Evolutionary conservation across 2,888 invertebrate species (phyloP), one percentile per base, ranked within the genome.

Genomic region (Coecobrya sp.): DNA sequence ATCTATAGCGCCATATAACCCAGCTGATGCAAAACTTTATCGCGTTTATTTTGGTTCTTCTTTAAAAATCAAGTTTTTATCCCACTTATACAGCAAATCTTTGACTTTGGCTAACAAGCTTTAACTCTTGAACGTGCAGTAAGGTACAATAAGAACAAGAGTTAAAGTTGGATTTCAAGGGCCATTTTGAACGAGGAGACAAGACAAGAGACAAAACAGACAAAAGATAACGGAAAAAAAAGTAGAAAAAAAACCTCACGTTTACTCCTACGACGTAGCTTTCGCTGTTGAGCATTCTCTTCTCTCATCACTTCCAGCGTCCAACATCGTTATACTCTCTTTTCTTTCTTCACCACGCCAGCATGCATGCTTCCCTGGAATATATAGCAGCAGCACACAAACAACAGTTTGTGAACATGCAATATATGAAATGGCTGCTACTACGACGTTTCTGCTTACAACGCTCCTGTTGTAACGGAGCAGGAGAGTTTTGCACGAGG

Each of bases 241-340:
- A n/a, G 0, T n/a, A n/a, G 0, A 73, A 10, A 27, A 73, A 19
- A 73, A 36, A 73, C 10, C 73, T 42, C 73, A 8, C 36, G 49
- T n/a, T 82, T 59, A 1, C 22, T 76, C 4, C 62, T 76, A 45
- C 42, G 27, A 13, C 30, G 68, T 68, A 30, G 25, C n/a, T 68
- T 27, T 25, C 36, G 73, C 25, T 42, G 73, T 19, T 42, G 19
- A 19, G 42, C 42, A 4, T 36, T 36, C 19, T 19, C 36, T 73
- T 42, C 19, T 36, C 73, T 19, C 36, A 73, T 73, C 73, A 73
- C 42, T n/a, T 73, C 68, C 42, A 42, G 42, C 36, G 42, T 73
- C 73, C 73, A 42, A 73, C 42, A 42, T 73, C 36, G 73, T 73
- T 42, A 73, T n/a, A 42, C 19, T 19, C 70, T 70, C 68, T 65